These are phyloP conservation scores for Poecile montanus DNA, from an alignment of 2,797 vertebrate genomes.

Conservation along the genomic window DNA sequence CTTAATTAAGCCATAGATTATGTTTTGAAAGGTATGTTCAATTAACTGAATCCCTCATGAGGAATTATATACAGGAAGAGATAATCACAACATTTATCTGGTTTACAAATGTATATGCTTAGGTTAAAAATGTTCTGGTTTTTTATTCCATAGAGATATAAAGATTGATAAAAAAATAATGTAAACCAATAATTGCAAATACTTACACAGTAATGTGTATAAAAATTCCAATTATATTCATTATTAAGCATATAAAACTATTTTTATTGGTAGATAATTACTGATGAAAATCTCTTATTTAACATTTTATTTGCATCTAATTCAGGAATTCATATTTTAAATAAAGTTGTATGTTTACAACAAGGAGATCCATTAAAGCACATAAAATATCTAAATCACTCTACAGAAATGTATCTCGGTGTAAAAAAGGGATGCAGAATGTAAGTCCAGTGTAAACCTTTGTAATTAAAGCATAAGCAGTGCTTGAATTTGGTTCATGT, in stretches of 20 bases:
- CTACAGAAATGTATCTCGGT: neutral
- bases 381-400: neutral
- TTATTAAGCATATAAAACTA: constrained; percentile 58
- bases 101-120: constrained; percentile 96
- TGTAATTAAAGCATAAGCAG: constrained; percentile 25
- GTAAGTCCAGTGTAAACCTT: neutral
- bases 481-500: neutral
- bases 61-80: constrained; percentile 91
- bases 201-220: constrained; percentile 43
- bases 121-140: constrained; percentile 89
- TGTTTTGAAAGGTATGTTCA: constrained; percentile 95
- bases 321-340: constrained; percentile 41
- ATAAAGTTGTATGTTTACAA: constrained; percentile 30
- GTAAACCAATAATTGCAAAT: constrained; percentile 71
- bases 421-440: neutral
- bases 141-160: constrained; percentile 76
- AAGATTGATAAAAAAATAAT: constrained; percentile 77
- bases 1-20: constrained; percentile 99
- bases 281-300: constrained; percentile 48
- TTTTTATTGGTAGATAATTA: constrained; percentile 63
- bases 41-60: constrained; percentile 96
- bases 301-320: constrained; percentile 34
- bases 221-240: constrained; percentile 53
- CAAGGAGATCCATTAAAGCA: neutral
- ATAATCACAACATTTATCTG: constrained; percentile 98